Evolutionary conservation across 1,140 invertebrate species (phyloP).

Genomic region (Microplitis demolitor): DNA sequence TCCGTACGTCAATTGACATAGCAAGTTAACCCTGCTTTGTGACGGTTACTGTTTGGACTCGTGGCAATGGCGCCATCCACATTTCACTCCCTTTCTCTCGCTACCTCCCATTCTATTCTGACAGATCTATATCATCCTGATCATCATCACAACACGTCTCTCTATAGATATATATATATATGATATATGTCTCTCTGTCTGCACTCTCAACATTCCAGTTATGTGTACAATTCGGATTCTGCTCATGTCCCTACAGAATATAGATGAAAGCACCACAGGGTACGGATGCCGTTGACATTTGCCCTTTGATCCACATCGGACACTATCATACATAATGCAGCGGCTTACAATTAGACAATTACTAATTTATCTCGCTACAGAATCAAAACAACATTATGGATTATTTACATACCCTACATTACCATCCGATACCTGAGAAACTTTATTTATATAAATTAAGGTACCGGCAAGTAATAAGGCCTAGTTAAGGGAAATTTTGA

Average conservation of each 20-base stretch:
- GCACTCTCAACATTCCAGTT: background rate
- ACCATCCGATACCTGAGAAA: too few species aligned
- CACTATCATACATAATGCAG: constrained; percentile 27
- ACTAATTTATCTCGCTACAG: constrained; percentile 32
- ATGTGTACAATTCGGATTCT: background rate
- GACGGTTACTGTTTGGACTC: constrained; percentile 43
- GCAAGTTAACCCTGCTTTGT: constrained; percentile 48
- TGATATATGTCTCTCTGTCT: background rate
- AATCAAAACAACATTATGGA: background rate
- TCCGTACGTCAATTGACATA: constrained; percentile 49
- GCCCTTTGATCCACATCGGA: constrained; percentile 28
- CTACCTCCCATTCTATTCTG: background rate
- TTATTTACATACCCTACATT: background rate
- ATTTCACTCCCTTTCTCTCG: background rate
- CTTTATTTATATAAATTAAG: too few species aligned
- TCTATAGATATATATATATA: background rate
- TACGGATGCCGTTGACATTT: constrained; percentile 26
- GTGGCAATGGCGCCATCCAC: constrained; percentile 22
- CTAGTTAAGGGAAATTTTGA: too few species aligned
- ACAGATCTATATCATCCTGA: background rate
- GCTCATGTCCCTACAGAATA: background rate
- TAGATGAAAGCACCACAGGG: background rate
- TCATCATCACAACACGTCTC: background rate
- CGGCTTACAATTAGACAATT: constrained; percentile 32
- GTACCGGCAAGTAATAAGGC: too few species aligned